Evolutionary conservation across 1,140 invertebrate species (phyloP).

Genomic region (Sminthurinus signatus): DNA sequence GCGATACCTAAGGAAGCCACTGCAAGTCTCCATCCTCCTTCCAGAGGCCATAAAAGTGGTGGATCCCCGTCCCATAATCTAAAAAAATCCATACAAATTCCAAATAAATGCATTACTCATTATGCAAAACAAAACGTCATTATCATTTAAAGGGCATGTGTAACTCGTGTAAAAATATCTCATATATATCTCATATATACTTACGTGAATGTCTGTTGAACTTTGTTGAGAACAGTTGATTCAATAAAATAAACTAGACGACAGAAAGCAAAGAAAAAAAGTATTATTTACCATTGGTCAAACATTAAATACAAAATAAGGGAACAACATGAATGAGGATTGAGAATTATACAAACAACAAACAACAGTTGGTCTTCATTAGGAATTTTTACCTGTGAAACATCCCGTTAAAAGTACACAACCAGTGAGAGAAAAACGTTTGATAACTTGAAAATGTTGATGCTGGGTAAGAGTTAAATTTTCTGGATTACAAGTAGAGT

Average conservation of each 20-base stretch:
- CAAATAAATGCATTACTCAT: too few species aligned
- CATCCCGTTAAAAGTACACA: slow-evolving; percentile 29
- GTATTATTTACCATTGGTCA: too few species aligned
- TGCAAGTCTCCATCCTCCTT: slow-evolving; percentile 33
- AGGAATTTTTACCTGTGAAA: too few species aligned
- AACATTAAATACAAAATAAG: slow-evolving; percentile 36
- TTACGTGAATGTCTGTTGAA: slow-evolving; percentile 32
- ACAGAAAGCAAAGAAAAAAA: too few species aligned
- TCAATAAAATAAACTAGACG: slow-evolving; percentile 21
- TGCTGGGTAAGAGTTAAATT: slow-evolving; percentile 33
- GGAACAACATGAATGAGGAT: too few species aligned
- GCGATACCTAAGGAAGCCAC: slow-evolving; percentile 36
- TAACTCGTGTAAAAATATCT: too few species aligned
- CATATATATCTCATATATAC: too few species aligned
- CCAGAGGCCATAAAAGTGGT: slow-evolving; percentile 36
- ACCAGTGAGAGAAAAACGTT: slow-evolving; percentile 37
- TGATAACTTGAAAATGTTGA: slow-evolving; percentile 35
- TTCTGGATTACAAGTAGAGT: slow-evolving; percentile 35
- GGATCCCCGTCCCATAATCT: slow-evolving; percentile 38
- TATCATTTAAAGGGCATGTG: too few species aligned
- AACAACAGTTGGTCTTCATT: too few species aligned
- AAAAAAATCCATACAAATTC: too few species aligned
- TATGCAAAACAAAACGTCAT: too few species aligned
- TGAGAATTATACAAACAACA: too few species aligned
- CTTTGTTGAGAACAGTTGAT: slow-evolving; percentile 34